A percentile compares a stretch with the other conserved stretches of the same genome.
Conservation (phyloP, 2,113 vertebrate species). For the Xiphias gladius region DNA sequence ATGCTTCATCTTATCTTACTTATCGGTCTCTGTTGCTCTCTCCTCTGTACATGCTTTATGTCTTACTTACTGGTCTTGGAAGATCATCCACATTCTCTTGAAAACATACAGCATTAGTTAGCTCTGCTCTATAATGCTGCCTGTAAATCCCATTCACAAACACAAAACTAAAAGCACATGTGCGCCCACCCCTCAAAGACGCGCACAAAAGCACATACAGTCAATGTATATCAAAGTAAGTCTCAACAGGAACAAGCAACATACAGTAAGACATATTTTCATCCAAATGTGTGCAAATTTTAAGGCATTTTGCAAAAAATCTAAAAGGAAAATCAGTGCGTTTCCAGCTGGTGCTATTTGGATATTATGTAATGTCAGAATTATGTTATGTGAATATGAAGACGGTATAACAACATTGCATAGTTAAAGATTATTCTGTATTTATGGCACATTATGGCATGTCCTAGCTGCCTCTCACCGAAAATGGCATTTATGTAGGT, state of each 20-base stretch:
- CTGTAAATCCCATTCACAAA: neutral
- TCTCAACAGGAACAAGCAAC: neutral
- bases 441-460: neutral
- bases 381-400: constrained; percentile 1
- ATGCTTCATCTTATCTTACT: too few relatives aligned
- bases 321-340: neutral
- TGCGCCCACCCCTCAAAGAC: neutral
- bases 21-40: neutral
- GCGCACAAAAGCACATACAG: neutral
- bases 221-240: neutral
- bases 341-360: constrained; percentile 11
- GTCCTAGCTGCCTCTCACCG: neutral
- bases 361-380: neutral
- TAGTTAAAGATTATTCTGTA: neutral
- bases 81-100: neutral
- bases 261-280: neutral
- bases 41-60: neutral
- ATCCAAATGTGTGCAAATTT: neutral
- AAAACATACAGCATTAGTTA: neutral
- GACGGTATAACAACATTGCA: neutral
- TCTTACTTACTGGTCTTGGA: constrained; percentile 17
- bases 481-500: neutral
- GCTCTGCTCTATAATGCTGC: constrained; percentile 13
- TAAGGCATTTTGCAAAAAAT: neutral
- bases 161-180: neutral